Percentiles rank a stretch among this genome's conserved stretches.
These are phyloP conservation scores for Mesorhabditis belari DNA, from an alignment of 2,888 invertebrate species.

Conservation along the genomic window DNA sequence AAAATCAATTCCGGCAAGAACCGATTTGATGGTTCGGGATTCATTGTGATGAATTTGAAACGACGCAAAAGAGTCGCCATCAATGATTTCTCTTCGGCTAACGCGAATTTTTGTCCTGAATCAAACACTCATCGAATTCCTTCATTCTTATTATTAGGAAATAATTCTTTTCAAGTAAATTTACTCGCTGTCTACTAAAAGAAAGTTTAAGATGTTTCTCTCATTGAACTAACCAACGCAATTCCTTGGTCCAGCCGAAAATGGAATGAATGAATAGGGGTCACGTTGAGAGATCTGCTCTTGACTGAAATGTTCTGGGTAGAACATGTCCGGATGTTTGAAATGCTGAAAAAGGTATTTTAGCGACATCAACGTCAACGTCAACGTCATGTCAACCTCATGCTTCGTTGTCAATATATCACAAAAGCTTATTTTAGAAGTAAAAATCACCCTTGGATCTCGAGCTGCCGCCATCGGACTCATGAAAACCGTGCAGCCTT, in stretches of 20 bases:
- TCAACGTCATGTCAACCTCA: slow-evolving; percentile 7
- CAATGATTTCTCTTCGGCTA: slow-evolving; percentile 45
- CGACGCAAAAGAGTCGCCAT: not conserved
- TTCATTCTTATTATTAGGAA: too few species aligned
- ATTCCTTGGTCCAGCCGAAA: slow-evolving; percentile 57
- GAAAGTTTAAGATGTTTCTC: too few species aligned
- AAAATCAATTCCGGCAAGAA: not conserved
- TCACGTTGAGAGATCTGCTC: slow-evolving; percentile 52
- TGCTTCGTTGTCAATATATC: too few species aligned
- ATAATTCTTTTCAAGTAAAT: too few species aligned
- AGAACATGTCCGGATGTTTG: slow-evolving; percentile 52
- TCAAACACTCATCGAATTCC: too few species aligned
- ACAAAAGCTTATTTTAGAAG: not conserved
- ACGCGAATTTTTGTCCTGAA: slow-evolving; percentile 48
- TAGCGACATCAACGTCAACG: slow-evolving; percentile 8
- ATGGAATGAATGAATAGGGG: slow-evolving; percentile 56
- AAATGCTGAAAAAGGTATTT: slow-evolving; percentile 9
- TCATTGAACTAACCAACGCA: slow-evolving; percentile 53
- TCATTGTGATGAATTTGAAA: not conserved
- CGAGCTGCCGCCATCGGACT: not conserved
- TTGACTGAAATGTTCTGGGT: slow-evolving; percentile 54
- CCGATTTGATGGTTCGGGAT: not conserved
- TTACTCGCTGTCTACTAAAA: too few species aligned
- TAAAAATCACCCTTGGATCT: not conserved
- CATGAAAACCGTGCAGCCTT: not conserved